Evolutionary conservation across 37 sponge, comb jelly and placozoan genomes (phyloP), one percentile per base, ranked within the genome.

Genomic region (Aphrocallistes beatrix): DNA sequence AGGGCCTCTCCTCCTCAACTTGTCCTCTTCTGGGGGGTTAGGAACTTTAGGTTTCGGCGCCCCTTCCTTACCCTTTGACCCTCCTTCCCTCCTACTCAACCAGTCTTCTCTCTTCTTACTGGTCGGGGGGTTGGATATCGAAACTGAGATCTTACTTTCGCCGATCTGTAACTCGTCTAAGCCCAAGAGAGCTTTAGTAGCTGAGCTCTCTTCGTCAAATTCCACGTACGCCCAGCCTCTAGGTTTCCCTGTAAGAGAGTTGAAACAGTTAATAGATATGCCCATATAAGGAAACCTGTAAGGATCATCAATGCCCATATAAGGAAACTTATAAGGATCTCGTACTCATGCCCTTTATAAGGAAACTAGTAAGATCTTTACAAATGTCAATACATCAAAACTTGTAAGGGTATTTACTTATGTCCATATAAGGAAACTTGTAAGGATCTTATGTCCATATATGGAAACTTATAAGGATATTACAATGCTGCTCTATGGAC

Each of bases 211-310:
- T 60, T 60, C 75, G 6, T 60, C 75, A 13, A 60, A 60, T 13
- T 60, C 75, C n/a, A 60, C 75, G n/a, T 60, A 60, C 25, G 75
- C 75, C 75, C 75, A 60, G 25, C 75, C 75, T 60, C 34, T 60
- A 3, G 75, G 28, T 30, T 60, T 60, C 6, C 75, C 75, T 60
- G n/a, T 19, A 13, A 30, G 45, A 6, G 45, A 42, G 6, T 42
- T 16, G 45, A 42, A n/a, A n/a, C n/a, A n/a, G n/a, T n/a, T n/a
- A n/a, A n/a, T n/a, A n/a, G n/a, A n/a, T n/a, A n/a, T n/a, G n/a
- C n/a, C 49, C 49, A 47, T 47, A 47, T 47, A 47, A 47, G 49
- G 49, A 47, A 47, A 21, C 17, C 13, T 47, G 17, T 47, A 47
- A 47, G 49, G 49, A 47, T 47, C 49, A 47, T 47, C 13, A 21